Evolutionary conservation across 2,888 invertebrate species (phyloP), one percentile per base, ranked within the genome.

Genomic region (Coenonympha glycerion): DNA sequence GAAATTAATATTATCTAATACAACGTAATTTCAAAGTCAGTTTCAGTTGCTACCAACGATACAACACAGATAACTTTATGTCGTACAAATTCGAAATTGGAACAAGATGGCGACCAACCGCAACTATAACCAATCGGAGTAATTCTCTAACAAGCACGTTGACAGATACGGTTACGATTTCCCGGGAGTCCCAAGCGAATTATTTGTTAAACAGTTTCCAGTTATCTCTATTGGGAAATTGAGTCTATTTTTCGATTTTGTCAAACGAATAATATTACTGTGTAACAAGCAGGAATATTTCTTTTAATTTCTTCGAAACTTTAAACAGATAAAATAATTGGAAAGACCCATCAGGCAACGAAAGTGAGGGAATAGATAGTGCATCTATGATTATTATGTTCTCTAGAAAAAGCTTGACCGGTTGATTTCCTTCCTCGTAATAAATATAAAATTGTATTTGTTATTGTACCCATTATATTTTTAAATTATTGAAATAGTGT

Each of bases 111-210:
- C 55, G 53, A 47, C 50, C 31, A 39, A 49, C 49, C 54, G 42
- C 49, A 49, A 44, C 47, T 47, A n/a, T n/a, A 52, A 49, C 49
- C 49, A 55, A 52, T 52, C 52, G 47, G 36, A 52, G 55, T 55
- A 42, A 47, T 49, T 49, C 49, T 21, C 53, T 45, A 55, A 55
- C 55, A 55, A 47, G 47, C 40, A 31, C 45, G 37, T 44, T 49
- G 53, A 49, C 52, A 53, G 53, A 34, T 34, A 45, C 45, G 34
- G 45, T 45, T 45, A 39, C 31, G 42, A 44, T 47, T 37, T 55
- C 55, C 53, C 55, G 11, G 19, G 40, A 31, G 55, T 55, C 55
- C 53, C 55, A 11, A 16, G 40, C 31, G 55, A 40, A 49, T 55
- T 53, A 47, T 55, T 53, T 47, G 33, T 47, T 47, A 50, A 50